Base-by-base conservation (phyloP, 1,140 invertebrate genomes). In the Bombus superbus region DNA sequence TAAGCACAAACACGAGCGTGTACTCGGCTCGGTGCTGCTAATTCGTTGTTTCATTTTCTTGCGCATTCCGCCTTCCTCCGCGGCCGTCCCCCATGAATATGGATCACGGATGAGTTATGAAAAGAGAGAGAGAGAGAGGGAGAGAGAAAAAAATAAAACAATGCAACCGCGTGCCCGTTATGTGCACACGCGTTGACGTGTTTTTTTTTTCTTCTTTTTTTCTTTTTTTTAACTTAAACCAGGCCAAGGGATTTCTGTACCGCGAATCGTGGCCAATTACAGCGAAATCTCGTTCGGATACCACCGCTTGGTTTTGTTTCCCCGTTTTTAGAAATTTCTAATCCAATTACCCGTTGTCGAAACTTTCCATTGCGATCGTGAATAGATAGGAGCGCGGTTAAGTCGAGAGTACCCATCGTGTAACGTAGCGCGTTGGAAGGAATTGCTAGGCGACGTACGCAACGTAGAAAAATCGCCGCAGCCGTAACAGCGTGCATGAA, bases 21-120 rank as follows among this genome's bases (percentile, higher is more conserved):
- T 32, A 53, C 32, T 9, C 11, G 1, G 9, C 6, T 28, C n/a
- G 74, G n/a, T 13, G 81, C 57, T 79, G 76, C 15, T 84, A 84
- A 84, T 84, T 84, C 76, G 75, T 84, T 79, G 44, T 71, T 84
- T 79, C 76, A 62, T 84, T 79, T 62, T 71, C 82, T 79, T 59
- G 75, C 47, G 57, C 73, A 22, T 83, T 83, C 62, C 44, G 47
- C 64, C 64, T 71, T 22, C 32, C 22, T 35, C n/a, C 53, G 18
- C 18, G 6, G 22, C 18, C 42, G 32, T 38, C 32, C 64, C 3
- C 75, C 53, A 84, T 84, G 75, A 84, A 84, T 84, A 84, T 84
- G 82, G 74, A 84, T 84, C 75, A 66, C n/a, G 66, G 40, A 84
- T 71, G 74, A 84, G 75, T 84, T 78, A 71, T 79, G 32, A 59